Percentiles rank a stretch among this genome's conserved stretches.
Evolutionary conservation across 92 coral and sea anemone species (phyloP).

Genomic region (Micromussa lordhowensis): DNA sequence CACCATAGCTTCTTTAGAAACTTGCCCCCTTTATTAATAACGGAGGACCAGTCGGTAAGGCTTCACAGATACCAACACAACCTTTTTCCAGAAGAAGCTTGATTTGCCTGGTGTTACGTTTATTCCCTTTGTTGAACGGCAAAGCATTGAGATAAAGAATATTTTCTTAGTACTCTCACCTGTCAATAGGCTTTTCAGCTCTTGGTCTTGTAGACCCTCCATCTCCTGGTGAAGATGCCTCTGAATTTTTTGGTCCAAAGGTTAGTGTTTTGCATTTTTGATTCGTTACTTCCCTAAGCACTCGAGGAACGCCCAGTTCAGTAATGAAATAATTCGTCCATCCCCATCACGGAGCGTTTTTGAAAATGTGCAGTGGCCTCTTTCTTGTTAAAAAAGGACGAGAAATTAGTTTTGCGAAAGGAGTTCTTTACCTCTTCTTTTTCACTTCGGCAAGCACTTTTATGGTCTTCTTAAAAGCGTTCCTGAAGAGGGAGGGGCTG

Average conservation of each 20-base stretch:
- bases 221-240: conserved; percentile 6
- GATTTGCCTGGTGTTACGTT: background rate
- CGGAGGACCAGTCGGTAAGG: no score
- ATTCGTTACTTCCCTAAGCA: background rate
- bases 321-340: background rate
- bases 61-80: background rate
- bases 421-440: background rate
- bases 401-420: background rate
- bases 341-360: background rate
- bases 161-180: background rate
- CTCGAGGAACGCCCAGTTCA: background rate
- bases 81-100: background rate
- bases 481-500: no score
- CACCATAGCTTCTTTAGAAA: no score
- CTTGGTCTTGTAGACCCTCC: conserved; percentile 31
- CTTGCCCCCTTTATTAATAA: no score
- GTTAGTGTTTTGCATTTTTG: conserved; percentile 4
- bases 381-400: background rate
- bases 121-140: background rate
- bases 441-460: background rate
- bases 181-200: conserved; percentile 11
- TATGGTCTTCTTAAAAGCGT: background rate
- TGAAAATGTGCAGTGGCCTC: background rate
- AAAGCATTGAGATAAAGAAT: background rate
- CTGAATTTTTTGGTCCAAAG: conserved; percentile 36